Evolutionary conservation across 2,113 vertebrate genomes (phyloP).

Genomic region (Hypanus sabinus): DNA sequence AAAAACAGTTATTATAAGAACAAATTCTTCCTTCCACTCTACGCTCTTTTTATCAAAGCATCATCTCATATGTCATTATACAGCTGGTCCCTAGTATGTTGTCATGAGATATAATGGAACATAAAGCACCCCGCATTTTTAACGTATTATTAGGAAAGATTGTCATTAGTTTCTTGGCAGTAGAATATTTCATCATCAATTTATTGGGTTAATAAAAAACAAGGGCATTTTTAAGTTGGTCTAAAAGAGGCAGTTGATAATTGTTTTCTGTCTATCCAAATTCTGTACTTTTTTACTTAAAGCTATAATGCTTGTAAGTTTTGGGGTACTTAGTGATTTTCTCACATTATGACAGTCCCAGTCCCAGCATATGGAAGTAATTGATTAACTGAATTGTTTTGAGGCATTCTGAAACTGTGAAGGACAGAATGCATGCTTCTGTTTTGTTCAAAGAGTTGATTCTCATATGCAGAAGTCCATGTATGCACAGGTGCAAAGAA

Average conservation of each 20-base stretch:
- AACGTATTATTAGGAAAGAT: not conserved
- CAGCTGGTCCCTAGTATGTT: not conserved
- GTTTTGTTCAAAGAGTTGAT: not conserved
- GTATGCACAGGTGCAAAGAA: too few species aligned
- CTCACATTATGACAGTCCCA: not conserved
- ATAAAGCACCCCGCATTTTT: not conserved
- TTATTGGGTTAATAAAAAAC: not conserved
- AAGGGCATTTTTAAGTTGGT: not conserved
- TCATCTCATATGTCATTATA: not conserved
- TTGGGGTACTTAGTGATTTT: not conserved
- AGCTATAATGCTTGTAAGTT: not conserved
- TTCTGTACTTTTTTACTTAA: not conserved
- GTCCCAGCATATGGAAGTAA: not conserved
- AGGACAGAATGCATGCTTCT: not conserved
- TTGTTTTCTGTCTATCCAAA: not conserved
- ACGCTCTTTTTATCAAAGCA: not conserved
- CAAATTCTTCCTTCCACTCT: not conserved
- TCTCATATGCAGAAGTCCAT: too few species aligned
- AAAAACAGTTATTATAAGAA: not conserved
- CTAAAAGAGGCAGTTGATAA: not conserved
- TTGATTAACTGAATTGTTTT: not conserved
- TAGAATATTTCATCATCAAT: not conserved
- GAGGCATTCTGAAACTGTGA: not conserved
- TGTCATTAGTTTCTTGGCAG: not conserved
- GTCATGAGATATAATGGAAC: not conserved